These are phyloP conservation scores for Vanessa tameamea DNA, from an alignment of 1,140 invertebrate species.

Conservation along the genomic window DNA sequence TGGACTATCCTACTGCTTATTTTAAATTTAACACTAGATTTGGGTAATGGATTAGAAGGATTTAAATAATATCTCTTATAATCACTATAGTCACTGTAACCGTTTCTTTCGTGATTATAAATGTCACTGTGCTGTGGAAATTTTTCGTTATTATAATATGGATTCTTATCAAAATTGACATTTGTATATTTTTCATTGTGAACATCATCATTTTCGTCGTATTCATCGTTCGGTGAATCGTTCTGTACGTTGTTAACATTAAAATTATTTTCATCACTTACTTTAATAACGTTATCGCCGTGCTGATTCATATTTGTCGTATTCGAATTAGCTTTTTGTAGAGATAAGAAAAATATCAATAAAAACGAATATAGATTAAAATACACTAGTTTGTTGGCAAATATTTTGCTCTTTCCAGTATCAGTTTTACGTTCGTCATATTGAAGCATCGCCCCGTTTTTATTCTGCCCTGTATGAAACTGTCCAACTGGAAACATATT, in stretches of 20 bases:
- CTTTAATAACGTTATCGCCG: slow-evolving; percentile 43
- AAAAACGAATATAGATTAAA: slow-evolving; percentile 61
- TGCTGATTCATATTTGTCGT: slow-evolving; percentile 71
- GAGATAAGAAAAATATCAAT: slow-evolving; percentile 56
- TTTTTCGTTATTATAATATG: slow-evolving; percentile 65
- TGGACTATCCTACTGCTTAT: slow-evolving; percentile 89
- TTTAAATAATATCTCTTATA: slow-evolving; percentile 74
- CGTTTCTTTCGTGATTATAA: slow-evolving; percentile 61
- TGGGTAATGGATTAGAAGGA: slow-evolving; percentile 66
- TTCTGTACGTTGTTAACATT: slow-evolving; percentile 46
- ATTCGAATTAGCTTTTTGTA: slow-evolving; percentile 68
- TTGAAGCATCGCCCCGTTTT: slow-evolving; percentile 56
- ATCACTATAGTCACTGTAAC: slow-evolving; percentile 73
- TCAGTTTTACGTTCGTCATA: slow-evolving; percentile 43
- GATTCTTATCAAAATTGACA: slow-evolving; percentile 72
- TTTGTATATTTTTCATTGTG: slow-evolving; percentile 54
- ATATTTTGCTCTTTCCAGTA: slow-evolving; percentile 36
- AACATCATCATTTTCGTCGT: slow-evolving; percentile 55
- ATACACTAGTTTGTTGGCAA: slow-evolving; percentile 41
- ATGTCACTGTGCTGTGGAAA: slow-evolving; percentile 65
- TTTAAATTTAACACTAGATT: slow-evolving; percentile 75
- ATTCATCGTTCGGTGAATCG: slow-evolving; percentile 55
- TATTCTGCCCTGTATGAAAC: slow-evolving; percentile 55
- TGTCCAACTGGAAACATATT: slow-evolving; percentile 61
- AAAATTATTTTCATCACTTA: slow-evolving; percentile 40